Conservation (phyloP, 2,888 invertebrate genomes). For the Bombylius discolor region DNA sequence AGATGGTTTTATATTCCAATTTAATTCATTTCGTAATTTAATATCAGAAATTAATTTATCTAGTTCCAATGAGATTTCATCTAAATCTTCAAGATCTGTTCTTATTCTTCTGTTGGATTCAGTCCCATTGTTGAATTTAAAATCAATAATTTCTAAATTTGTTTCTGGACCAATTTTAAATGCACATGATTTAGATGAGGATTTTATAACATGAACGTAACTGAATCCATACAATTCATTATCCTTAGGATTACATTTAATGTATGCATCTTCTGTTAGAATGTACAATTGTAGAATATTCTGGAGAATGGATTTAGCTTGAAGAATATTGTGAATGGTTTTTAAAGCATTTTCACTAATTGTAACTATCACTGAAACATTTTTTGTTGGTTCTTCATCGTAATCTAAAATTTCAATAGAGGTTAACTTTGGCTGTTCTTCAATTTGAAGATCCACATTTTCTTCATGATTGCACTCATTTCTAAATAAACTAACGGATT, state of each 20-base stretch:
- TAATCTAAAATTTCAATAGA: neutral
- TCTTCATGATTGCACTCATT: neutral
- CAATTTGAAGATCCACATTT: neutral
- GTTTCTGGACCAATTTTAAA: constrained; percentile 19
- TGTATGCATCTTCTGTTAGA: neutral
- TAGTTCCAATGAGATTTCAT: constrained; percentile 20
- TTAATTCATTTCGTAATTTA: constrained; percentile 23
- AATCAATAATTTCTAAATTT: constrained; percentile 18
- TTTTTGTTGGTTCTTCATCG: neutral
- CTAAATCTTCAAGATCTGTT: constrained; percentile 19
- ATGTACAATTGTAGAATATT: neutral
- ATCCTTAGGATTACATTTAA: neutral
- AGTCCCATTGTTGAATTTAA: constrained; percentile 15
- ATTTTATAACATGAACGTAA: neutral
- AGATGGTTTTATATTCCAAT: constrained; percentile 24
- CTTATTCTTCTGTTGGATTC: constrained; percentile 1
- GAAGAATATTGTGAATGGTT: neutral
- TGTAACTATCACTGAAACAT: constrained; percentile 10
- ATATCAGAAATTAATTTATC: constrained; percentile 19
- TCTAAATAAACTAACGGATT: constrained; percentile 16
- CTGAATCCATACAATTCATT: neutral
- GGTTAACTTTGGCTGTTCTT: neutral
- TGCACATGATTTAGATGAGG: neutral
- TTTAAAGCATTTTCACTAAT: constrained; percentile 10
- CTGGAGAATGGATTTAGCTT: neutral